Percentiles rank a stretch among this genome's conserved stretches.
Evolutionary conservation across 1,140 invertebrate species (phyloP).

Genomic region (Lanistes nyassanus): DNA sequence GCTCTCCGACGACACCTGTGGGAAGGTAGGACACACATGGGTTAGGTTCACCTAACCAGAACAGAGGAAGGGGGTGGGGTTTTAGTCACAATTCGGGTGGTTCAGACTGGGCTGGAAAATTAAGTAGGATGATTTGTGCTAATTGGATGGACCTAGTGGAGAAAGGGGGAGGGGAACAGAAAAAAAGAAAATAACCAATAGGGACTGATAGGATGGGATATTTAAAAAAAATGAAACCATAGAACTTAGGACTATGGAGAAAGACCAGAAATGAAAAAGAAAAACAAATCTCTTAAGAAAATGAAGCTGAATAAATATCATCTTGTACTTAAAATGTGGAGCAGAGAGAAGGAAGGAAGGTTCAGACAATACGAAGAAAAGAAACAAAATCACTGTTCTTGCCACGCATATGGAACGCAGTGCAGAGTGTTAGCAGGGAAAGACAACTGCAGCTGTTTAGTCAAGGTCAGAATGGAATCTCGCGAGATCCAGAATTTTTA

Average conservation of each 20-base stretch:
- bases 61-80: background rate
- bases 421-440: too few relatives aligned
- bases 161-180: slow-evolving; percentile 12
- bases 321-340: background rate
- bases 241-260: background rate
- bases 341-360: background rate
- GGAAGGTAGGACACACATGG: slow-evolving; percentile 34
- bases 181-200: background rate
- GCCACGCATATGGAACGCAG: too few relatives aligned
- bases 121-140: background rate
- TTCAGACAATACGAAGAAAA: background rate
- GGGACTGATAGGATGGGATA: background rate
- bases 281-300: too few relatives aligned
- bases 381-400: background rate
- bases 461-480: too few relatives aligned
- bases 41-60: slow-evolving; percentile 12
- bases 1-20: slow-evolving; percentile 44
- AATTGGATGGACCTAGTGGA: slow-evolving; percentile 4
- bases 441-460: too few relatives aligned
- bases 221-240: background rate
- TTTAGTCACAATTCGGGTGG: background rate
- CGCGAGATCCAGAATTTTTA: too few relatives aligned
- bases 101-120: background rate
- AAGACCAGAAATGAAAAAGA: too few relatives aligned
- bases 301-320: background rate